A percentile compares a stretch with the other conserved stretches of the same genome.
Evolutionary conservation across 2,113 vertebrate species (phyloP).

Genomic region (Bufo bufo): DNA sequence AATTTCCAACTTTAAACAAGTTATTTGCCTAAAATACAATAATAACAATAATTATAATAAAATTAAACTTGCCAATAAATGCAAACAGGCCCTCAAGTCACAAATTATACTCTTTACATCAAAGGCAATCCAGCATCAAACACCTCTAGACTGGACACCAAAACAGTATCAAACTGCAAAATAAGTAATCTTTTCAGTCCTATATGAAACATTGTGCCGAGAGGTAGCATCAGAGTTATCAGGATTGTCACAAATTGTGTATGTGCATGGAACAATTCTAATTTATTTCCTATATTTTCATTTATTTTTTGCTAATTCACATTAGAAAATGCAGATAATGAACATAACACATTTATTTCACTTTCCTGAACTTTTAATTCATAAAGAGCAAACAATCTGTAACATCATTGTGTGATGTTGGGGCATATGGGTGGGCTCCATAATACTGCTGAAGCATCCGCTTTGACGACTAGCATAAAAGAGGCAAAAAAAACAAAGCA

Average conservation of each 20-base stretch:
- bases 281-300: slow-evolving; percentile 40
- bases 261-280: slow-evolving; percentile 12
- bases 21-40: slow-evolving; percentile 46
- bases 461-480: not conserved
- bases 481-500: not conserved
- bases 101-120: slow-evolving; percentile 49
- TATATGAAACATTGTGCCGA: slow-evolving; percentile 64
- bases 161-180: slow-evolving; percentile 23
- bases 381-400: slow-evolving; percentile 9
- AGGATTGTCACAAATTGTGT: slow-evolving; percentile 51
- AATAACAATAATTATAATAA: slow-evolving; percentile 58
- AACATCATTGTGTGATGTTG: slow-evolving; percentile 15
- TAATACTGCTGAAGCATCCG: not conserved
- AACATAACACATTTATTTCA: slow-evolving; percentile 60
- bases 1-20: slow-evolving; percentile 52
- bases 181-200: slow-evolving; percentile 18
- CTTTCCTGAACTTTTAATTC: slow-evolving; percentile 60
- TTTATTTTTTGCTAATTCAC: slow-evolving; percentile 61
- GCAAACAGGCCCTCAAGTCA: slow-evolving; percentile 60
- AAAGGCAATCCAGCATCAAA: not conserved
- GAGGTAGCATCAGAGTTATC: slow-evolving; percentile 66
- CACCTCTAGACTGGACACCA: not conserved
- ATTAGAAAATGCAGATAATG: slow-evolving; percentile 60
- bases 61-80: slow-evolving; percentile 62
- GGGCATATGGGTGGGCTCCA: not conserved